phyloP scores from a whole-genome alignment of 2,113 vertebrate genomes.

The Pipa parva region DNA sequence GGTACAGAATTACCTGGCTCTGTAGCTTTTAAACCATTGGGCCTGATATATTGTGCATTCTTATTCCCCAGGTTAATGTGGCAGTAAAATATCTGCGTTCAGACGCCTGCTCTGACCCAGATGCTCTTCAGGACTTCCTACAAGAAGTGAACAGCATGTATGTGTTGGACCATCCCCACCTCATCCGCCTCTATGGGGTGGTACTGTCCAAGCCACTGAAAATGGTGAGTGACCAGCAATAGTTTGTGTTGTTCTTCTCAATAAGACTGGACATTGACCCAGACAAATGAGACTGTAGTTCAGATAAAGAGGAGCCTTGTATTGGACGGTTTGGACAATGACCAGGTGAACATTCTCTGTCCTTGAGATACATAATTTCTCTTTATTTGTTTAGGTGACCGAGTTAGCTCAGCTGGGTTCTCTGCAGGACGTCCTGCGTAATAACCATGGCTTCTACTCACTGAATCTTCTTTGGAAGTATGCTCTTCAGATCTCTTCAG shows the following conservation, averaged over 20 bases:
- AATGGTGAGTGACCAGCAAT: slow-evolving; percentile 77
- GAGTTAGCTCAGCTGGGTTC: slow-evolving; percentile 76
- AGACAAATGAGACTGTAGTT: no score
- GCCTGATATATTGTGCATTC: not conserved
- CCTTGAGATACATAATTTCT: no score
- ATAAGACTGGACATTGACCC: no score
- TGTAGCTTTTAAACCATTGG: not conserved
- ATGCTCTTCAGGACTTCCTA: slow-evolving; percentile 76
- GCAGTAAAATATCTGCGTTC: slow-evolving; percentile 76
- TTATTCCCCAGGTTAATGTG: slow-evolving; percentile 62
- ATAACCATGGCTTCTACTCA: slow-evolving; percentile 59
- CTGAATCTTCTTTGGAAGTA: slow-evolving; percentile 76
- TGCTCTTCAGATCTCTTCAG: slow-evolving; percentile 70
- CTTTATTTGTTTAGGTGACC: slow-evolving; percentile 65
- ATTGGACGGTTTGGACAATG: no score
- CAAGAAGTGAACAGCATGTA: slow-evolving; percentile 82
- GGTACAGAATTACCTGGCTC: no score
- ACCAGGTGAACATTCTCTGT: not conserved
- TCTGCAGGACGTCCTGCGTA: slow-evolving; percentile 68
- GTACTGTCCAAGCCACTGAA: slow-evolving; percentile 81
- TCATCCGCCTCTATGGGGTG: slow-evolving; percentile 79
- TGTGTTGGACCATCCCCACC: slow-evolving; percentile 77
- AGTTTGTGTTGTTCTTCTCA: no score
- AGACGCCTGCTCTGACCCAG: slow-evolving; percentile 54
- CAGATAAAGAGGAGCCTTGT: no score